Percentiles rank a stretch among this genome's conserved stretches.
Conservation (phyloP, 2,797 vertebrate genomes). For the Sphenodon punctatus region DNA sequence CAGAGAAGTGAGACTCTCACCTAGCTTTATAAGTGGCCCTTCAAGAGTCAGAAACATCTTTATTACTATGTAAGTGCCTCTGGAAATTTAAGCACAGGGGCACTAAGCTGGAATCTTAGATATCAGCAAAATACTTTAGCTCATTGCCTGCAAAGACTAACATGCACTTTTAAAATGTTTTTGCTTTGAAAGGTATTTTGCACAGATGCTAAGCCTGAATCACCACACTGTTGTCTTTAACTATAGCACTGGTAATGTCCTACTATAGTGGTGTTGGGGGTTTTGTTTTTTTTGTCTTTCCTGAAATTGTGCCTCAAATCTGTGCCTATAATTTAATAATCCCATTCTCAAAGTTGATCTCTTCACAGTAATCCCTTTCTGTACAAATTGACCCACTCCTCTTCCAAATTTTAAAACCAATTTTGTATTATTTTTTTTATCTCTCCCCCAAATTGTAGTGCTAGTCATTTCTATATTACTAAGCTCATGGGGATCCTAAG, state of each 20-base stretch:
- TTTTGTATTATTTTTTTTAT: neutral
- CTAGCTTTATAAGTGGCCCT: no score
- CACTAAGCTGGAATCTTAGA: no score
- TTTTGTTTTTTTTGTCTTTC: no score
- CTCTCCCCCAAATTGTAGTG: neutral
- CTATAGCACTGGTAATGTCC: neutral
- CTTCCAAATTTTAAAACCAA: neutral
- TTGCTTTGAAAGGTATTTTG: neutral
- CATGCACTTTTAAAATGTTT: no score
- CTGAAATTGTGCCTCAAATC: neutral
- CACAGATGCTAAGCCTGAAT: neutral
- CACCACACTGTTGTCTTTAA: neutral
- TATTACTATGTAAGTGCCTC: no score
- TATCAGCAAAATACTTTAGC: no score
- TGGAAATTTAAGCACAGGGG: no score
- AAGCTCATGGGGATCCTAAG: neutral
- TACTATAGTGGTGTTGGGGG: neutral
- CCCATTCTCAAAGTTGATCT: neutral
- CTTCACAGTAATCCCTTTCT: neutral
- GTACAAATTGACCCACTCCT: neutral
- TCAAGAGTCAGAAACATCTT: no score
- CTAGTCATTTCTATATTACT: slow-evolving; percentile 1
- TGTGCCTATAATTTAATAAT: neutral
- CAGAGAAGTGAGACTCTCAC: no score
- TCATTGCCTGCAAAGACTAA: no score